A percentile compares a stretch with the other conserved stretches of the same genome.
Evolutionary conservation across 2,113 vertebrate species (phyloP).

Genomic region (Gallinago undulata): DNA sequence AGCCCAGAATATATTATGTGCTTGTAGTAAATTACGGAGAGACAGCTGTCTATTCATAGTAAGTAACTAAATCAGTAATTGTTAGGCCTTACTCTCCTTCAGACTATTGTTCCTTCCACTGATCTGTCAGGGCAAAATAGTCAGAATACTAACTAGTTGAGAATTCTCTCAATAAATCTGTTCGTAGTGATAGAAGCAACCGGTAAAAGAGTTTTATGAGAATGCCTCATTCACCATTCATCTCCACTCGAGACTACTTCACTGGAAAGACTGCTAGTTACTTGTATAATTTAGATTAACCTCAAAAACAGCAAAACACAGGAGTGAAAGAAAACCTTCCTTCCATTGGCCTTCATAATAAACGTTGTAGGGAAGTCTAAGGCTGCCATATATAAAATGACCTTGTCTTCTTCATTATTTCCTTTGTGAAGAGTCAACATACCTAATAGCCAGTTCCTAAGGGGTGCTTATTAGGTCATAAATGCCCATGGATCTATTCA

Average conservation of each 20-base stretch:
- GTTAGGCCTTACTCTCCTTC: background rate
- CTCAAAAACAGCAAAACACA: background rate
- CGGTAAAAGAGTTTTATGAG: background rate
- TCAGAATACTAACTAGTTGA: background rate
- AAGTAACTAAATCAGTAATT: background rate
- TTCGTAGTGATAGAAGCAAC: background rate
- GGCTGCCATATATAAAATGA: background rate
- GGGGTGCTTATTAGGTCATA: background rate
- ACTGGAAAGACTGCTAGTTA: background rate
- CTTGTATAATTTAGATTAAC: background rate
- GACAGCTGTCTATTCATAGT: background rate
- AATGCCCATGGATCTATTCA: background rate
- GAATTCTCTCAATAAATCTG: background rate
- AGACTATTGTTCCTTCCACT: background rate
- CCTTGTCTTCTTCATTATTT: background rate
- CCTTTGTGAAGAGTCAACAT: background rate
- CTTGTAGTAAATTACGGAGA: background rate
- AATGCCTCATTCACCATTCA: background rate
- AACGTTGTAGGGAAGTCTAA: background rate
- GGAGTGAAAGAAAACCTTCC: background rate
- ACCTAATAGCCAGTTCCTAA: background rate
- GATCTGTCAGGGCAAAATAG: background rate
- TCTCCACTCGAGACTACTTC: background rate
- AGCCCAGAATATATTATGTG: background rate
- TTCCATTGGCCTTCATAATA: background rate